These are phyloP conservation scores for Magallana gigas DNA, from an alignment of 1,140 invertebrate species.

Conservation along the genomic window DNA sequence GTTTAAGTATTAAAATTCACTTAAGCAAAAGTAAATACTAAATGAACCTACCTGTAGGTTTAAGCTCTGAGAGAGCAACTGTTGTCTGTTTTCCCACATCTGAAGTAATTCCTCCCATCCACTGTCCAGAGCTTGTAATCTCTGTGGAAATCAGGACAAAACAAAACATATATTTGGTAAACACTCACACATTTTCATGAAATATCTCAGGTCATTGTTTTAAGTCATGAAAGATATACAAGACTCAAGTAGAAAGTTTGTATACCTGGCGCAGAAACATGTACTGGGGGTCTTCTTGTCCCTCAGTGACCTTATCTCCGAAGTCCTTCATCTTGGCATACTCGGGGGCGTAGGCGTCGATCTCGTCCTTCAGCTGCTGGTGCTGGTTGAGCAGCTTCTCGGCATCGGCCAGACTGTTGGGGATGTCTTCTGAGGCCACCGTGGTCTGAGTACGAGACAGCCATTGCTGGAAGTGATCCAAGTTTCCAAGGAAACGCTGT, in stretches of 20 bases:
- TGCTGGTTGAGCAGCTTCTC: constrained; percentile 97
- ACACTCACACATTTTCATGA: too few species aligned
- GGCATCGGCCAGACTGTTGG: constrained; percentile 96
- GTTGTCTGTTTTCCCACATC: constrained; percentile 99
- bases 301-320: constrained; percentile 95
- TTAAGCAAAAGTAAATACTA: not conserved
- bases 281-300: constrained; percentile 94
- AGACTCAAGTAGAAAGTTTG: not conserved
- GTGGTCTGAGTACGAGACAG: constrained; percentile 97
- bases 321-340: constrained; percentile 99
- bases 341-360: constrained; percentile 98
- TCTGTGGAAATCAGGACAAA: constrained; percentile 76
- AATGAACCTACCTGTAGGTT: constrained; percentile 77
- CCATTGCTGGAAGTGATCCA: constrained; percentile 99
- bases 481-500: constrained; percentile 97
- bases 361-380: constrained; percentile 98
- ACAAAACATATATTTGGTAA: too few species aligned
- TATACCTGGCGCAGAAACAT: constrained; percentile 95
- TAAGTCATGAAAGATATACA: too few species aligned
- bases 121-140: constrained; percentile 97
- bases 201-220: too few species aligned
- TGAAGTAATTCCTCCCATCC: constrained; percentile 99
- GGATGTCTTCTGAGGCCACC: constrained; percentile 97
- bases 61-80: constrained; percentile 95
- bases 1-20: not conserved